phyloP scores from a whole-genome alignment of 2,888 invertebrate species.

The Watsonalla cultraria region DNA sequence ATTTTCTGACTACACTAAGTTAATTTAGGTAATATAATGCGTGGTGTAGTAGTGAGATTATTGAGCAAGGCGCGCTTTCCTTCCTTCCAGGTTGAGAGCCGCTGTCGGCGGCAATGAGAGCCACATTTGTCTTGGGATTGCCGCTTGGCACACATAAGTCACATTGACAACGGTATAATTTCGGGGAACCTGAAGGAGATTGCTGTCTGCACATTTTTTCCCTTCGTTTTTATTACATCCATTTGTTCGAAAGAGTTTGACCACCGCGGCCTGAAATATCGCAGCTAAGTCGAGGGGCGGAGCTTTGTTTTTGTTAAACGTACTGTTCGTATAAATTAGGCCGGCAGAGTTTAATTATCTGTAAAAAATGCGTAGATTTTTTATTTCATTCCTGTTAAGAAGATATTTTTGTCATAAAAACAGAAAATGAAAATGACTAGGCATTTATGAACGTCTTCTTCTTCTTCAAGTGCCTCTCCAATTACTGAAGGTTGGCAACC shows the following conservation, averaged over 20 bases:
- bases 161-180: conserved; percentile 38
- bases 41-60: too few species aligned
- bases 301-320: neutral
- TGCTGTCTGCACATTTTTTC: conserved; percentile 22
- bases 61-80: too few species aligned
- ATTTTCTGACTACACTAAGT: too few species aligned
- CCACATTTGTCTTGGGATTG: conserved; percentile 41
- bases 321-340: neutral
- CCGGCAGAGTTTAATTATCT: too few species aligned
- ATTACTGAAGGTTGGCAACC: too few species aligned
- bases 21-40: neutral
- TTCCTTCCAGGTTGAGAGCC: conserved; percentile 16
- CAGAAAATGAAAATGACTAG: too few species aligned
- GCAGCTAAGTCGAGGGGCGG: neutral
- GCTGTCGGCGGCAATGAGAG: conserved; percentile 25
- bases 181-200: conserved; percentile 18
- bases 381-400: too few species aligned
- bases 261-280: neutral
- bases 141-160: conserved; percentile 35
- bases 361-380: too few species aligned
- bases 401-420: too few species aligned
- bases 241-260: conserved; percentile 7
- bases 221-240: conserved; percentile 18
- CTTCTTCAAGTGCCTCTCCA: too few species aligned
- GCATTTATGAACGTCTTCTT: too few species aligned